Percentiles rank a stretch among this genome's conserved stretches.
These are phyloP conservation scores for Phortica magna DNA, from an alignment of 2,888 invertebrate genomes.

Conservation along the genomic window DNA sequence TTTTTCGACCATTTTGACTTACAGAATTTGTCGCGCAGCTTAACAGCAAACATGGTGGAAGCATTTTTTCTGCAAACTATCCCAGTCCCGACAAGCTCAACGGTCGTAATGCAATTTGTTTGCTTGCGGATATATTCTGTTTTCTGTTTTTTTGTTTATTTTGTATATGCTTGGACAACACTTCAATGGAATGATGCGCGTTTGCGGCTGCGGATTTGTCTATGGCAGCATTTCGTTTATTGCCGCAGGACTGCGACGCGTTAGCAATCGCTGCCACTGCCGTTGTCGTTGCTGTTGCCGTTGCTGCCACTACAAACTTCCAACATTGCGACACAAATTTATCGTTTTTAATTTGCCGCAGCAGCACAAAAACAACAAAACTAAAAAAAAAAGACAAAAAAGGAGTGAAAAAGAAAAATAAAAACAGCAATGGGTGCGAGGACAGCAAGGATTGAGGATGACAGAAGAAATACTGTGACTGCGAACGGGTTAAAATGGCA, in stretches of 20 bases:
- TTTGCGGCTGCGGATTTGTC: conserved; percentile 58
- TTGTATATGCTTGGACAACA: conserved; percentile 1
- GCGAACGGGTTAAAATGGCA: conserved; percentile 33
- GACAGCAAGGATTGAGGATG: neutral
- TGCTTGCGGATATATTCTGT: conserved; percentile 45
- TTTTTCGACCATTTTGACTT: conserved; percentile 69
- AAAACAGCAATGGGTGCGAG: conserved; percentile 31
- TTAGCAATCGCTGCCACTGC: conserved; percentile 30
- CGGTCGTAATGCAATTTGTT: conserved; percentile 61
- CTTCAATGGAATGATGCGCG: conserved; percentile 42
- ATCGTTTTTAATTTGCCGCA: conserved; percentile 73
- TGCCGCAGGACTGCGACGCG: conserved; percentile 30
- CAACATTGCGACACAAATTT: conserved; percentile 60
- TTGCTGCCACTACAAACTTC: conserved; percentile 36
- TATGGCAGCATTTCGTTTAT: conserved; percentile 50
- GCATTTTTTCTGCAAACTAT: neutral
- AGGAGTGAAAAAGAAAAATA: conserved; percentile 33
- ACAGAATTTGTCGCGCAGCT: conserved; percentile 58
- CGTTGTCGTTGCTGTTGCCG: conserved; percentile 7
- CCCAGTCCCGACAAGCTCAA: neutral
- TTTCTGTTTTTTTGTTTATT: neutral
- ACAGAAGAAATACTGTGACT: conserved; percentile 62
- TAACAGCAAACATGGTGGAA: neutral
- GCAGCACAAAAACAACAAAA: conserved; percentile 43
- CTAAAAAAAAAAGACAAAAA: conserved; percentile 47